These are phyloP conservation scores for Palloptera scutellata DNA, from an alignment of 2,888 invertebrate species.

Conservation along the genomic window DNA sequence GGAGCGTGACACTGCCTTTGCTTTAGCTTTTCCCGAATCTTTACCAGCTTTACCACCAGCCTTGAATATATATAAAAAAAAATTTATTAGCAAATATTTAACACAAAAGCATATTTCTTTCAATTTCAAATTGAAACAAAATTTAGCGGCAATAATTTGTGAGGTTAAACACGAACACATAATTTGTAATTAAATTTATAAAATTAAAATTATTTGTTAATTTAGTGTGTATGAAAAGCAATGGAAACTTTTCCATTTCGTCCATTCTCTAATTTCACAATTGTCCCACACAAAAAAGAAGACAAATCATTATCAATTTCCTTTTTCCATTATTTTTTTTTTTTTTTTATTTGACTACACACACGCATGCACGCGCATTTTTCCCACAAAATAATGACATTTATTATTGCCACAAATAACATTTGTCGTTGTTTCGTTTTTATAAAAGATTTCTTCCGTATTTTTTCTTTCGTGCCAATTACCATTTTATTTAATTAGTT, in stretches of 20 bases:
- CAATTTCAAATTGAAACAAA: slow-evolving; percentile 16
- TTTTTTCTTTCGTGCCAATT: slow-evolving; percentile 24
- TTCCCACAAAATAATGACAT: slow-evolving; percentile 24
- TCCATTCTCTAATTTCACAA: neutral
- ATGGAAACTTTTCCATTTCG: neutral
- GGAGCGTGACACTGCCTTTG: slow-evolving; percentile 98
- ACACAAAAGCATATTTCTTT: neutral
- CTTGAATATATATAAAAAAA: slow-evolving; percentile 68
- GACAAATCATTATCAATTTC: neutral
- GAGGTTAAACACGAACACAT: slow-evolving; percentile 40
- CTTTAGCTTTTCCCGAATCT: slow-evolving; percentile 99
- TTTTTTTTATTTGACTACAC: slow-evolving; percentile 17
- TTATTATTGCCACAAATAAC: slow-evolving; percentile 18
- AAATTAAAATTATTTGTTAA: too few species aligned
- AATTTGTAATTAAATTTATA: neutral
- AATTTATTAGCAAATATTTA: slow-evolving; percentile 3
- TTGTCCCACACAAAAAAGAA: neutral
- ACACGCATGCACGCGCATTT: slow-evolving; percentile 40
- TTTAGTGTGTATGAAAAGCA: neutral
- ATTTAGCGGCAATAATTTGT: slow-evolving; percentile 34
- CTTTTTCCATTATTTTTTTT: slow-evolving; percentile 11
- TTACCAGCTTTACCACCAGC: slow-evolving; percentile 99
- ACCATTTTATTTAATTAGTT: slow-evolving; percentile 36
- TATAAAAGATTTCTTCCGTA: neutral
- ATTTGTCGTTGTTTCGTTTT: neutral